Conservation (phyloP, 1,140 invertebrate genomes). For the Tetraneura akinire region DNA sequence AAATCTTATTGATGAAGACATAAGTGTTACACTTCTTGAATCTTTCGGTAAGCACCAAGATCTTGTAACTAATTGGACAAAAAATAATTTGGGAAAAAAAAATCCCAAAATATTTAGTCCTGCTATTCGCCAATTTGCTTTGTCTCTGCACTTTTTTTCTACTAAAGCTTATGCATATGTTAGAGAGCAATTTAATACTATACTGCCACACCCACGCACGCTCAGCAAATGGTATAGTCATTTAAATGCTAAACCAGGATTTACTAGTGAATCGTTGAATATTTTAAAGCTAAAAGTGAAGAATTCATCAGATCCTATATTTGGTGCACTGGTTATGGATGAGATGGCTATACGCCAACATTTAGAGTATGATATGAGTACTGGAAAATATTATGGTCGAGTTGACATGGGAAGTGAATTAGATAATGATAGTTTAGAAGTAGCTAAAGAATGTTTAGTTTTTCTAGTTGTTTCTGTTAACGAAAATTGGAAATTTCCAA, state of each 20-base stretch:
- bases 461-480: constrained; percentile 19
- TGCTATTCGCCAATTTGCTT: constrained; percentile 2
- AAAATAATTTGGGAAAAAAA: not conserved
- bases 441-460: constrained; percentile 18
- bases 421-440: not conserved
- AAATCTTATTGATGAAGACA: not conserved
- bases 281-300: not conserved
- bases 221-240: constrained; percentile 22
- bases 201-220: not conserved
- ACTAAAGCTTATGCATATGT: constrained; percentile 28
- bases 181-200: constrained; percentile 1
- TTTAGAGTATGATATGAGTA: not conserved
- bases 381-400: not conserved
- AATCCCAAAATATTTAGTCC: not conserved
- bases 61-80: constrained; percentile 13
- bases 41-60: constrained; percentile 16
- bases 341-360: constrained; percentile 7
- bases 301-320: not conserved
- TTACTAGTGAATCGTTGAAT: constrained; percentile 23
- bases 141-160: constrained; percentile 12
- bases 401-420: constrained; percentile 13
- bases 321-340: constrained; percentile 2
- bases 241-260: constrained; percentile 26
- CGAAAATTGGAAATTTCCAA: constrained; percentile 20
- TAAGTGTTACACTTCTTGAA: not conserved